Evolutionary conservation across 1,140 invertebrate species (phyloP).

Genomic region (Trichomalopsis sarcophagae): DNA sequence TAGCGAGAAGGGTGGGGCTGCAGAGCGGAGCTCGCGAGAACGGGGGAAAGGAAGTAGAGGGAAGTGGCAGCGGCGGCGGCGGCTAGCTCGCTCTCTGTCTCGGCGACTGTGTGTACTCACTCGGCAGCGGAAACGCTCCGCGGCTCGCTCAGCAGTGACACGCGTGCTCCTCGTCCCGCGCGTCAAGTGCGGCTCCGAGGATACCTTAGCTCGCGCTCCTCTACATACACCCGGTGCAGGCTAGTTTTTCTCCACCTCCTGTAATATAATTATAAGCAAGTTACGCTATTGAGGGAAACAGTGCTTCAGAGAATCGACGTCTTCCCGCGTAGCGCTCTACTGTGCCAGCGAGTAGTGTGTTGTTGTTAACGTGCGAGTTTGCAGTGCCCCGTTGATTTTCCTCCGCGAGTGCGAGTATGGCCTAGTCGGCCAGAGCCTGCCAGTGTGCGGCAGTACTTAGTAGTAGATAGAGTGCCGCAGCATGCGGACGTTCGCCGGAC

Average conservation of each 20-base stretch:
- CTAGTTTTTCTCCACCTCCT: no score
- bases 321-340: no score
- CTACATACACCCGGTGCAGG: background rate
- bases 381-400: no score
- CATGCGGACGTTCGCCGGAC: background rate
- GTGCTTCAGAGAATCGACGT: no score
- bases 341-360: no score
- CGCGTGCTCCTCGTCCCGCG: constrained; percentile 64
- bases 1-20: constrained; percentile 37
- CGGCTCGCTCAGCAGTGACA: constrained; percentile 72
- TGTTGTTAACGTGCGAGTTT: no score
- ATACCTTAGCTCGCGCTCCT: background rate
- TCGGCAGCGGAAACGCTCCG: constrained; percentile 71
- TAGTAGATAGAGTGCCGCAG: no score
- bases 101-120: constrained; percentile 47
- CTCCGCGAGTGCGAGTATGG: no score
- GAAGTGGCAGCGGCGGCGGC: constrained; percentile 45
- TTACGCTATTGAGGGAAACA: no score
- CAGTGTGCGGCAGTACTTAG: no score
- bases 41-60: constrained; percentile 40
- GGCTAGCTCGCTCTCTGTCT: constrained; percentile 54
- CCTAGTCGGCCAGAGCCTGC: no score
- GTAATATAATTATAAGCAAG: no score
- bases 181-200: constrained; percentile 66
- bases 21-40: constrained; percentile 34